Conservation (phyloP, 2,113 vertebrate genomes). For the Microcebus griseorufus region DNA sequence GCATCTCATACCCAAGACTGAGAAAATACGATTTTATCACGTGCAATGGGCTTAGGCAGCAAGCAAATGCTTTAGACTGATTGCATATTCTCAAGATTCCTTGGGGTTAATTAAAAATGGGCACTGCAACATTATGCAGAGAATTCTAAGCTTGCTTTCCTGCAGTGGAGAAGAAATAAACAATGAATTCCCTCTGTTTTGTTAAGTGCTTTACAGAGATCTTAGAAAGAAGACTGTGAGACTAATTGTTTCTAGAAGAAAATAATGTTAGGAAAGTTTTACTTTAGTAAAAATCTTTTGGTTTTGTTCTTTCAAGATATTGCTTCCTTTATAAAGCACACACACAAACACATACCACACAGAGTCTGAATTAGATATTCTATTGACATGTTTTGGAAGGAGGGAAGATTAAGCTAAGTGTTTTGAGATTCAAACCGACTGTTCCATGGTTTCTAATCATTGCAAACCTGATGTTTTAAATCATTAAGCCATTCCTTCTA, state of each 20-base stretch:
- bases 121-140: constrained; percentile 26
- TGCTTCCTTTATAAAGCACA: not conserved
- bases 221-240: not conserved
- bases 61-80: not conserved
- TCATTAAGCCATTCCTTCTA: constrained; percentile 71
- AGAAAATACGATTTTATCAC: constrained; percentile 57
- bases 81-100: not conserved
- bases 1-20: constrained; percentile 46
- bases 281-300: constrained; percentile 15
- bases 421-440: constrained; percentile 72
- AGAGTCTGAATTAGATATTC: constrained; percentile 61
- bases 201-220: not conserved
- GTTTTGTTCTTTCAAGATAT: constrained; percentile 17
- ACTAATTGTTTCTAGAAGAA: constrained; percentile 16
- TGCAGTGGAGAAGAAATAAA: constrained; percentile 15
- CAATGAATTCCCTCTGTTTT: not conserved
- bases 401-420: constrained; percentile 67
- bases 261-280: not conserved
- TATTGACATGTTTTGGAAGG: constrained; percentile 64
- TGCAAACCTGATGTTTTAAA: constrained; percentile 76
- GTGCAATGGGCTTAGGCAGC: constrained; percentile 47
- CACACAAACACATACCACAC: not conserved
- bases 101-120: constrained; percentile 63
- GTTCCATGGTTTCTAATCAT: constrained; percentile 69
- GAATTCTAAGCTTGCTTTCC: constrained; percentile 1